phyloP scores from a whole-genome alignment of 2,888 invertebrate species.

The Nephrotoma appendiculata region DNA sequence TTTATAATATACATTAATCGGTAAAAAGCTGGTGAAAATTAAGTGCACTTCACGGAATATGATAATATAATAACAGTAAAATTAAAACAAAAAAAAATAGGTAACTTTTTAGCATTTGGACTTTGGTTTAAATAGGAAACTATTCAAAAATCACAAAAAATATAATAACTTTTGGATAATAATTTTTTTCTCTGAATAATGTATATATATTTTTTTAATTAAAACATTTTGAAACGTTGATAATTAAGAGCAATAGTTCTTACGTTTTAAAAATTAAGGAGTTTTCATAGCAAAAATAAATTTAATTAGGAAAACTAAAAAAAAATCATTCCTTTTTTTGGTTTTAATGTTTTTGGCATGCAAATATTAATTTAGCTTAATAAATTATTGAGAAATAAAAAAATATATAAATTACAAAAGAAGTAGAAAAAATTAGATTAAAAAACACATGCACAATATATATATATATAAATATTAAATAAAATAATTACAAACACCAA shows the following conservation, averaged over 20 bases:
- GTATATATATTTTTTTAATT: background rate
- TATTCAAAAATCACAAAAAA: background rate
- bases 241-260: background rate
- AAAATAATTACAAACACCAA: constrained; percentile 1
- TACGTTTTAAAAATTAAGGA: background rate
- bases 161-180: background rate
- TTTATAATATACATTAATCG: background rate
- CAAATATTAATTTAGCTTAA: constrained; percentile 1
- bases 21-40: background rate
- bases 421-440: background rate
- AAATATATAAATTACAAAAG: background rate
- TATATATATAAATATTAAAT: background rate
- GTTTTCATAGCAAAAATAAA: background rate
- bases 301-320: background rate
- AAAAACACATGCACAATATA: background rate
- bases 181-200: background rate
- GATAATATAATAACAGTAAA: background rate
- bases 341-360: background rate
- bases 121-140: background rate
- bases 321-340: background rate
- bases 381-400: background rate
- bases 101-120: background rate
- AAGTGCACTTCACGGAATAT: background rate
- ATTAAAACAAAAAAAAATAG: background rate
- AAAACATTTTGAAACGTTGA: background rate